phyloP scores from a whole-genome alignment of 2,797 vertebrate genomes.

The Galagoides demidoff region DNA sequence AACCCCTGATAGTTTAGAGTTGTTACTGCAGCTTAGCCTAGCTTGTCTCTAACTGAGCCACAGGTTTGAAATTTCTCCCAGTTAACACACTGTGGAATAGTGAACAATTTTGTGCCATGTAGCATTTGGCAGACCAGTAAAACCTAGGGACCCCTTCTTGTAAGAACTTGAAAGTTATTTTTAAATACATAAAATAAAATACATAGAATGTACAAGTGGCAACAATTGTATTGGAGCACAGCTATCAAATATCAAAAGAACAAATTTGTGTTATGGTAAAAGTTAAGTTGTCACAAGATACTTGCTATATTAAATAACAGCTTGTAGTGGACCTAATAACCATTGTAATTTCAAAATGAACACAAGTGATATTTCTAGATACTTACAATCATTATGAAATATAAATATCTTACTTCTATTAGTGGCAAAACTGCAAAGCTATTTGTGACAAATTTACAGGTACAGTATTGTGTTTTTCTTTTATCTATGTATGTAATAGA shows the following conservation, averaged over 20 bases:
- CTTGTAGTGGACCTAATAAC: neutral
- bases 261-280: neutral
- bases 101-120: neutral
- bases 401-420: neutral
- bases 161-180: neutral
- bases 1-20: neutral
- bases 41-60: neutral
- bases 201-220: neutral
- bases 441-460: neutral
- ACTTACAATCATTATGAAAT: neutral
- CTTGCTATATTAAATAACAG: neutral
- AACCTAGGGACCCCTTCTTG: neutral
- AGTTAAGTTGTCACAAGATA: neutral
- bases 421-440: neutral
- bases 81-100: neutral
- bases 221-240: neutral
- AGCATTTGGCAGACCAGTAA: neutral
- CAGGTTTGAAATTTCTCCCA: neutral
- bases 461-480: neutral
- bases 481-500: neutral
- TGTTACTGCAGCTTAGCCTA: neutral
- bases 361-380: neutral
- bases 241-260: neutral
- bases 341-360: neutral
- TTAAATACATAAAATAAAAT: neutral